Base-by-base conservation (phyloP, 1,140 invertebrate genomes). In the Oedothorax gibbosus region DNA sequence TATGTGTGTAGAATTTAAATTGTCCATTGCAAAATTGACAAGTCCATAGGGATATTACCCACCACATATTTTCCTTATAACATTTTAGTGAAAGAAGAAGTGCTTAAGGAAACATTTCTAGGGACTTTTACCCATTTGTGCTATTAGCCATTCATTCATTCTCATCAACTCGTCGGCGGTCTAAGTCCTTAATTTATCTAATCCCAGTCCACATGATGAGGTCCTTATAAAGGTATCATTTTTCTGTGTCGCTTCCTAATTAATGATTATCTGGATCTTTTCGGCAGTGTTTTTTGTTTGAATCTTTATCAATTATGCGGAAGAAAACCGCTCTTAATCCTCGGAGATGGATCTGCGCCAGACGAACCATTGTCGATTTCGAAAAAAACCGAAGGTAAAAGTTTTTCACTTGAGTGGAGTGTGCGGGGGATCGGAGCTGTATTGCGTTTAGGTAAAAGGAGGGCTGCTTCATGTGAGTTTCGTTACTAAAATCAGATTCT, bases 191-290 rank as follows among this genome's bases (percentile, higher is more conserved):
- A 77, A 77, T 77, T 77, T 77, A 77, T 65, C 60, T 79, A 65
- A 79, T 65, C 51, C 64, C 64, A 62, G 21, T 65, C n/a, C 60
- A 50, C n/a, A 53, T 66, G 50, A 21, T 18, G 76, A 78, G 68
- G 64, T 66, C 68, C 50, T 66, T 65, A 53, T 66, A 35, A 79
- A 79, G 20, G 66, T 69, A 80, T 80, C 65, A 57, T 80, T 80
- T 80, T 80, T 71, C 78, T 80, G 11, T 79, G 65, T 80, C 78
- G 53, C 53, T 18, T 69, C 68, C 57, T 80, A 80, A 80, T 80
- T 80, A 80, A 80, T 80, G 78, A 80, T 80, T 71, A 80, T 69
- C 78, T 80, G 50, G 78, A 80, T 80, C 50, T 80, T 80, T 80
- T 80, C 51, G 20, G 21, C 53, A 50, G 15, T 66, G n/a, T n/a